phyloP scores from a whole-genome alignment of 2,888 invertebrate genomes.

The Mellilla xanthometata region DNA sequence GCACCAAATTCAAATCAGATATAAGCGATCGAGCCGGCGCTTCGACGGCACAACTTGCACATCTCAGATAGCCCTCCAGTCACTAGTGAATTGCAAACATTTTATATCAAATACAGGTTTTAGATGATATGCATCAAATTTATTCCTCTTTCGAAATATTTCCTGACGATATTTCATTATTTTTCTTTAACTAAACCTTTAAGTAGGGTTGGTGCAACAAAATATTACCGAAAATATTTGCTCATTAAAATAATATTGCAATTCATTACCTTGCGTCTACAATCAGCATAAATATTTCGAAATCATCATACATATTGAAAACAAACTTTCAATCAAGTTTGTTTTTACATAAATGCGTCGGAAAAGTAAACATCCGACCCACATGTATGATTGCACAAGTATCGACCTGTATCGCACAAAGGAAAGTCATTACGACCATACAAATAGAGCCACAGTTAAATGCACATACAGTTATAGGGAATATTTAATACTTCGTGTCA shows the following conservation, averaged over 20 bases:
- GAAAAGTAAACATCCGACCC: conserved; percentile 6
- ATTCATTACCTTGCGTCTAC: too few species aligned
- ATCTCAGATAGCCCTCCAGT: conserved; percentile 50
- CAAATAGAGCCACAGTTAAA: conserved; percentile 1
- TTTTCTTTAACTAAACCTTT: too few species aligned
- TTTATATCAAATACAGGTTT: conserved; percentile 49
- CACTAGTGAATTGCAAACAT: conserved; percentile 50
- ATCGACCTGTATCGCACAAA: conserved; percentile 20
- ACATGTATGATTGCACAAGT: conserved; percentile 12
- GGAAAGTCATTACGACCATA: conserved; percentile 16
- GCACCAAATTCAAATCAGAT: conserved; percentile 77
- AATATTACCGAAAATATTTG: too few species aligned
- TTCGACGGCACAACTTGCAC: conserved; percentile 44
- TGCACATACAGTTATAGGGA: neutral
- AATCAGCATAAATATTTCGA: too few species aligned
- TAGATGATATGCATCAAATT: too few species aligned
- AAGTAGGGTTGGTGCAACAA: too few species aligned
- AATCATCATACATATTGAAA: too few species aligned
- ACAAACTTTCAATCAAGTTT: neutral
- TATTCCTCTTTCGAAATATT: too few species aligned
- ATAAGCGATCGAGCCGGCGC: conserved; percentile 64
- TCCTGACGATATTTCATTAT: too few species aligned
- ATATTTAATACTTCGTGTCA: conserved; percentile 32
- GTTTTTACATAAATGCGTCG: neutral
- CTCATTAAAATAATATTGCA: too few species aligned